Evolutionary conservation across 2,888 invertebrate species (phyloP), one percentile per base, ranked within the genome.

Genomic region (Philereme vetulata): DNA sequence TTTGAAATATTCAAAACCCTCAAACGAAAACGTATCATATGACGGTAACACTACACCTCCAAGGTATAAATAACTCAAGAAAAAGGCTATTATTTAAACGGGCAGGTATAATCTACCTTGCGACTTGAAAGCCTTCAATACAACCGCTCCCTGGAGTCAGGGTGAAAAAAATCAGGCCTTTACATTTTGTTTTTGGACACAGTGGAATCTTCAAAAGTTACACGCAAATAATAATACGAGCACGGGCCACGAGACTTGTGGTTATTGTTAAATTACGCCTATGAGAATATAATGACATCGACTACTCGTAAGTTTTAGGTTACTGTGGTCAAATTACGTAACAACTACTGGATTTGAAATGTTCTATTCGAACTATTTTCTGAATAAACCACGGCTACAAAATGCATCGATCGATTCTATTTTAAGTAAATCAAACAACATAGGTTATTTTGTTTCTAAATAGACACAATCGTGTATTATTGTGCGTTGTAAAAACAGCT

Each of bases 41-140:
- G 76, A 76, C 83, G 56, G 81, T 80, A 82, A 78, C 69, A 71
- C 72, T 74, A 80, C 67, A 80, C 78, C 74, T 67, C 64, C 66
- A 68, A 69, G 60, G 68, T 73, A 43, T 53, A 67, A 69, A 66
- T 54, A 49, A 33, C 56, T 48, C 50, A 65, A 66, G 67, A 78
- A 82, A 86, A 80, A 54, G 65, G 64, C 79, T 75, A 82, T 85
- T 86, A 85, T 85, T 80, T 76, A 76, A 74, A 69, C 68, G 75
- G 64, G 76, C 89, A 89, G 90, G 89, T 90, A 89, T 84, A 84
- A 72, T 81, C 73, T 80, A 84, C 80, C 80, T 78, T 81, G 71
- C 73, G 68, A 74, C 76, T 80, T 78, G 73, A 76, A 34, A 51
- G 43, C 55, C 40, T 36, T 43, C 44, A 54, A 56, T 47, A 76